Base-by-base conservation (phyloP, 2,888 invertebrate species). In the Pristionchus mayeri region DNA sequence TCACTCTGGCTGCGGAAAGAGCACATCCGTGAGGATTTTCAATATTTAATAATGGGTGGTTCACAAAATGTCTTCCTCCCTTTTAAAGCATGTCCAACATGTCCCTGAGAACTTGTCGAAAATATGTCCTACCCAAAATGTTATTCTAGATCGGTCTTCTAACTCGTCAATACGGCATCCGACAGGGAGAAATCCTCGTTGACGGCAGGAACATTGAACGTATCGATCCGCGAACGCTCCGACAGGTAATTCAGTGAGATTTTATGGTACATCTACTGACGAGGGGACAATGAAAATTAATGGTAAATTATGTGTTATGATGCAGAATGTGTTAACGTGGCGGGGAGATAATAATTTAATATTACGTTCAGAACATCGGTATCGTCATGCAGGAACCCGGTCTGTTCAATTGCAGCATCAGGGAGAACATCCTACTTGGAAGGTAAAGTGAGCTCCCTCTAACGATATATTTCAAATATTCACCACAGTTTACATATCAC, bases 381-480 rank as follows among this genome's bases (percentile, higher is more conserved):
- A 85, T 86, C 34, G 86, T 86, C 3, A 67, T 60, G 48, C 86
- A 86, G 48, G 86, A 86, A 40, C 86, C 86, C 11, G 52, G 50
- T 16, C 81, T 85, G 3, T 85, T 85, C 80, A 80, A 85, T 21
- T 52, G 80, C 9, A 80, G 52, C 1, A 85, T 85, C 21, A 37
- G 67, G 63, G 84, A 84, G 6, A 84, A 84, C 50, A 63, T 84
- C 37, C 21, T 60, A 9, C 50, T 84, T 0, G 84, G 84, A 52
- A 27, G 79, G 67, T 67, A 6, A 37, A 75, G 21, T 44, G 30
- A 40, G n/a, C n/a, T 44, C 44, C 6, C 6, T 44, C 13, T 13
- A 13, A 9, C 13, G 44, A 44, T 44, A n/a, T n/a, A n/a, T n/a
- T n/a, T n/a, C n/a, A n/a, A n/a, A n/a, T n/a, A n/a, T n/a, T n/a